These are phyloP conservation scores for Chaetorhynchus papuensis DNA, from an alignment of 2,113 vertebrate genomes.

Conservation along the genomic window DNA sequence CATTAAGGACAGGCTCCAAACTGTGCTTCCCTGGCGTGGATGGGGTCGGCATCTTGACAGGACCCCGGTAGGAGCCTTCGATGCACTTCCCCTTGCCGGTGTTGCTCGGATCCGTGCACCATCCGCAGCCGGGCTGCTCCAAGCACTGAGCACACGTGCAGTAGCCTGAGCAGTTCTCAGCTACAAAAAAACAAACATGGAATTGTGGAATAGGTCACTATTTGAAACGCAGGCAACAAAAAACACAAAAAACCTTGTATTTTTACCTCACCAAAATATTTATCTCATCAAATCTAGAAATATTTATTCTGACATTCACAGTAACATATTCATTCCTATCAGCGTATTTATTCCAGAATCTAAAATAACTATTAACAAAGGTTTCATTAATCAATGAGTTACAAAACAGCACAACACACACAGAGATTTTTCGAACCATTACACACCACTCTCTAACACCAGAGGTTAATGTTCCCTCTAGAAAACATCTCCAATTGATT, in stretches of 20 bases:
- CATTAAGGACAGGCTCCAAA: constrained; percentile 82
- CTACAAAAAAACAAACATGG: constrained; percentile 47
- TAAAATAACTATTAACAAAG: neutral
- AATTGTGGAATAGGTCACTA: neutral
- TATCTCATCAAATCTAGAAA: neutral
- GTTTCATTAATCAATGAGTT: neutral
- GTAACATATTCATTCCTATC: neutral
- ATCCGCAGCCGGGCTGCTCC: constrained; percentile 94
- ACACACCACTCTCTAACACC: neutral
- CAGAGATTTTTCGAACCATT: neutral
- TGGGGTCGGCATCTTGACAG: constrained; percentile 79
- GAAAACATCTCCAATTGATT: neutral
- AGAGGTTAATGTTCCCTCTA: neutral
- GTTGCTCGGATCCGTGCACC: constrained; percentile 95
- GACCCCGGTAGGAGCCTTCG: constrained; percentile 88
- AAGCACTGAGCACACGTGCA: constrained; percentile 89
- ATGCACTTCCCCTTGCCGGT: constrained; percentile 92
- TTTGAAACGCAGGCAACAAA: neutral
- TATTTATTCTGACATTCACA: neutral
- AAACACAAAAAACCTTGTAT: accelerated
- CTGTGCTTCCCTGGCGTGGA: constrained; percentile 58
- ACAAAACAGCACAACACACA: neutral
- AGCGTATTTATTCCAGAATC: neutral
- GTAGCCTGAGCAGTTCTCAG: constrained; percentile 96
- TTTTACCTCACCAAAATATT: neutral